Evolutionary conservation across 2,888 invertebrate species (phyloP).

Genomic region (Rhyacophila evoluta): DNA sequence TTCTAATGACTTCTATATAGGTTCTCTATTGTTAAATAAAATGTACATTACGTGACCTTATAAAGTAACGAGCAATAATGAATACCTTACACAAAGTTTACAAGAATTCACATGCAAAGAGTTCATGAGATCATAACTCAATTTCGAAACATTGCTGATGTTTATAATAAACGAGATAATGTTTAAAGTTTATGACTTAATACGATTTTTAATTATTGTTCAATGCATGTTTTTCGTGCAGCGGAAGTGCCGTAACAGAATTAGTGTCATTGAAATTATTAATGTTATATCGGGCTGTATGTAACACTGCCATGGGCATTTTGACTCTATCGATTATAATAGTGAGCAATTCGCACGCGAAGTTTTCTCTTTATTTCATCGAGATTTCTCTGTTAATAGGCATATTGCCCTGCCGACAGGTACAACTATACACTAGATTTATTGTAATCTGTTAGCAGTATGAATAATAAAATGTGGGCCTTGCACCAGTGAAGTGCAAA

Average conservation of each 20-base stretch:
- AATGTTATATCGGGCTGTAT: not conserved
- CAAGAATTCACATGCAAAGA: slow-evolving; percentile 11
- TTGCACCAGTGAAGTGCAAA: not conserved
- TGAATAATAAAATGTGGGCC: not conserved
- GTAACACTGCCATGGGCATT: not conserved
- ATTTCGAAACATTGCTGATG: not conserved
- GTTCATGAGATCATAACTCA: slow-evolving; percentile 9
- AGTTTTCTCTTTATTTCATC: not conserved
- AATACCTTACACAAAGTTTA: not conserved
- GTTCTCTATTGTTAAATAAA: slow-evolving; percentile 28
- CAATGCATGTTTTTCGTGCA: slow-evolving; percentile 14
- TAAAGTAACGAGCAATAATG: not conserved
- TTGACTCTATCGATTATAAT: not conserved
- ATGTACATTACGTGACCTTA: not conserved
- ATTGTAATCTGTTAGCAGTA: not conserved
- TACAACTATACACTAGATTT: not conserved
- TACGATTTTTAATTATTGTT: slow-evolving; percentile 11
- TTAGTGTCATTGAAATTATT: not conserved
- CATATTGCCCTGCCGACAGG: not conserved
- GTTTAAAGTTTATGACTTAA: not conserved
- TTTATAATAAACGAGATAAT: not conserved
- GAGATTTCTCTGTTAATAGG: not conserved
- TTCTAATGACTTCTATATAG: no score
- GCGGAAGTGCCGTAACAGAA: not conserved
- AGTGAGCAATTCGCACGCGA: not conserved